Evolutionary conservation across 2,888 invertebrate genomes (phyloP), one percentile per base, ranked within the genome.

Genomic region (Leucania comma): DNA sequence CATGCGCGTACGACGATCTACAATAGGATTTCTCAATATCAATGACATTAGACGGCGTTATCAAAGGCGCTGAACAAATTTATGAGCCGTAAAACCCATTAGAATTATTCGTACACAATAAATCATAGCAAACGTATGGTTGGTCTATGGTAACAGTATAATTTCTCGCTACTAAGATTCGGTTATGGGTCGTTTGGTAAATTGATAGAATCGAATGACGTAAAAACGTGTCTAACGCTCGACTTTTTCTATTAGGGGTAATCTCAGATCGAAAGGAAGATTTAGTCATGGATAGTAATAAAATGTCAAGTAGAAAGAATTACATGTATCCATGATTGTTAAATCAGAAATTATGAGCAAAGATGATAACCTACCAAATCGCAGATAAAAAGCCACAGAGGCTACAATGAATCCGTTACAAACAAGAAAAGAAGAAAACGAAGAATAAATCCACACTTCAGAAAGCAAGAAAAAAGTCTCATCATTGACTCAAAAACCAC

Each of bases 1-100:
- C 87, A 81, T 88, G 90, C 91, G 90, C 89, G 84, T 86, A 85
- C 88, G 88, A 87, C 86, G 81, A 78, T 73, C 58, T 58, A 92
- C 90, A 92, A 93, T 89, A 82, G 87, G 77, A 67, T 82, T 78
- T 81, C 85, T 83, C 80, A 79, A 87, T 88, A 90, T 87, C 90
- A 89, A 87, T 88, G 88, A 87, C 81, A 87, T 85, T 88, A 87
- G 83, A 84, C 84, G 84, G 80, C 72, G 81, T 81, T 87, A 88
- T 89, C 86, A 92, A 92, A 91, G 89, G 91, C 88, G 87, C 75
- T 87, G 84, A 88, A 90, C 90, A 90, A 92, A 94, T 95, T 94
- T 94, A 94, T 91, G 93, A 90, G 74, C 91, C 92, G 90, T 92
- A 91, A 91, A 92, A 89, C 90, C 91, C 90, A 90, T 91, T 88